Conservation (phyloP, 2,113 vertebrate genomes). For the Panurus biarmicus region DNA sequence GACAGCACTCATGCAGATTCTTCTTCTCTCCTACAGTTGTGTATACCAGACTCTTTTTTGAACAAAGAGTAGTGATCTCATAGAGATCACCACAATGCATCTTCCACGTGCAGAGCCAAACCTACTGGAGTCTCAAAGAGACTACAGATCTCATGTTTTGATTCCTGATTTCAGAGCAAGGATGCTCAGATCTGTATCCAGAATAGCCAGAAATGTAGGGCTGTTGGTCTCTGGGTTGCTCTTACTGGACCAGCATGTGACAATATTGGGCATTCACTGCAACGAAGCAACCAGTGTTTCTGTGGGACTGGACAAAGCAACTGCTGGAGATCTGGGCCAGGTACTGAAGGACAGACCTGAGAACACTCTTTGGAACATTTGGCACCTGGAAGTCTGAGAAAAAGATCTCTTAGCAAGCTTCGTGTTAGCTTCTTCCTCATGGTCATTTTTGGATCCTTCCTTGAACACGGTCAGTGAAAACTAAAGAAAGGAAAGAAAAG, state of each 20-base stretch:
- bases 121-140: neutral
- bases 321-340: neutral
- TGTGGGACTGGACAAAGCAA: neutral
- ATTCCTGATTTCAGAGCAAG: neutral
- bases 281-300: neutral
- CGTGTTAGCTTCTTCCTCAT: neutral
- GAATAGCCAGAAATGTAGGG: neutral
- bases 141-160: neutral
- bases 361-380: neutral
- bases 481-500: neutral
- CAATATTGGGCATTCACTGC: neutral
- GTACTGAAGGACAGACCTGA: neutral
- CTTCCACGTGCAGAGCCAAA: neutral
- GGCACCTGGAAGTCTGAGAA: neutral
- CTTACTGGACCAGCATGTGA: neutral
- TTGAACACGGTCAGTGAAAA: neutral
- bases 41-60: neutral
- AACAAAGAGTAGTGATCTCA: neutral
- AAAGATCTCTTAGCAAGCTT: neutral
- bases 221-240: neutral
- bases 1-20: neutral
- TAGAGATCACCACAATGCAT: neutral
- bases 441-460: neutral
- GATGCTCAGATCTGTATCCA: neutral
- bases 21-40: neutral